Evolutionary conservation across 2,888 invertebrate genomes (phyloP), one percentile per base, ranked within the genome.

Genomic region (Idaea dimidiata): DNA sequence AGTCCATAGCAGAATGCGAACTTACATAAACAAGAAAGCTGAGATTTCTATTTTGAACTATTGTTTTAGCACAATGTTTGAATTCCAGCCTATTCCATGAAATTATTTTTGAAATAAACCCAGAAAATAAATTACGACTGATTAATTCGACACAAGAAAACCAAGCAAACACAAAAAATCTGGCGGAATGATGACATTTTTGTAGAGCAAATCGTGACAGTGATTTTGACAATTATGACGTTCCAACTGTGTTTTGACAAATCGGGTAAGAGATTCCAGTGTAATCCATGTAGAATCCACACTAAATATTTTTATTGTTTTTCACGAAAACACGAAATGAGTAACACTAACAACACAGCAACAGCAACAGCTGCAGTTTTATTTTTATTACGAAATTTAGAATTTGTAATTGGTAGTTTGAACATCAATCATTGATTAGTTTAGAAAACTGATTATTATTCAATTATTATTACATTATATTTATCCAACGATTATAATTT

Each of bases 111-210:
- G 57, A 59, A 58, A 57, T 58, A 54, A 31, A 16, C n/a, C 58
- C 56, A 58, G 63, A 75, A 75, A 76, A 74, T 75, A 69, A 79
- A 81, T 82, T 86, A 82, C 87, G 87, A 81, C 87, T 86, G 81
- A 86, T 80, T 86, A 84, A 83, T 75, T 76, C 73, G 72, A 72
- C 54, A 66, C 54, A 32, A 16, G 6, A 58, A 58, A 43, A 54
- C 1, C 18, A 54, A 17, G 53, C 54, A 59, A 33, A 58, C 53
- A 16, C 54, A 58, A 54, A 57, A 54, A 24, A 53, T 54, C 53
- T 54, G 17, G 17, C 17, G 43, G 3, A 43, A 43, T 14, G 14
- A 8, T 43, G 10, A 10, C 43, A 43, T 14, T 32, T 32, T 10
- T 32, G 4, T n/a, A n/a, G n/a, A n/a, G 32, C 32, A 32, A 32